Conservation (phyloP, 1,140 invertebrate genomes). For the Drosophila lini region DNA sequence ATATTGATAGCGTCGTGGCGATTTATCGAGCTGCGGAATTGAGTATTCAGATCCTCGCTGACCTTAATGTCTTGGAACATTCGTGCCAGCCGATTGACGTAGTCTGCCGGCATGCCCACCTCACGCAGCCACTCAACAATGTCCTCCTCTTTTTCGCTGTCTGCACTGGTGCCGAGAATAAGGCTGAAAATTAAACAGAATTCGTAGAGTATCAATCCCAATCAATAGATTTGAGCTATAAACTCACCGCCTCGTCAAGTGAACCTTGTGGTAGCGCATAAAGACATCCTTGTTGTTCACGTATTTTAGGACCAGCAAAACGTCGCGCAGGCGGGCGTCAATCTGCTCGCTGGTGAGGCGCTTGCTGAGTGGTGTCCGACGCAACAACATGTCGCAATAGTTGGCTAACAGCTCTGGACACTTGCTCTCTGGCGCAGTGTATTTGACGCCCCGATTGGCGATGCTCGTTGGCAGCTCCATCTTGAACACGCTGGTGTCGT, state of each 20-base stretch:
- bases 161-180: slow-evolving; percentile 97
- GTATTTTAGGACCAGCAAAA: slow-evolving; percentile 98
- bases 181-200: slow-evolving; percentile 84
- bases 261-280: slow-evolving; percentile 99
- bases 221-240: background rate
- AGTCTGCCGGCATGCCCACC: slow-evolving; percentile 99
- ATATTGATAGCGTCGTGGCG: slow-evolving; percentile 92
- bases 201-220: background rate
- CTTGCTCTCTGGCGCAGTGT: slow-evolving; percentile 94
- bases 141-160: slow-evolving; percentile 99
- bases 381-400: slow-evolving; percentile 99
- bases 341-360: slow-evolving; percentile 99
- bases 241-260: slow-evolving; percentile 95
- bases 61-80: slow-evolving; percentile 99
- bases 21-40: slow-evolving; percentile 91
- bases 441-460: slow-evolving; percentile 86
- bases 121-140: slow-evolving; percentile 98
- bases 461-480: slow-evolving; percentile 87
- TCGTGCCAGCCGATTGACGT: slow-evolving; percentile 98
- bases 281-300: slow-evolving; percentile 99
- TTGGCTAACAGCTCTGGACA: slow-evolving; percentile 99
- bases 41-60: slow-evolving; percentile 98
- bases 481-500: slow-evolving; percentile 98
- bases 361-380: slow-evolving; percentile 98
- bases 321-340: slow-evolving; percentile 95